These are phyloP conservation scores for Metellina segmentata DNA, from an alignment of 2,888 invertebrate species.

Conservation along the genomic window DNA sequence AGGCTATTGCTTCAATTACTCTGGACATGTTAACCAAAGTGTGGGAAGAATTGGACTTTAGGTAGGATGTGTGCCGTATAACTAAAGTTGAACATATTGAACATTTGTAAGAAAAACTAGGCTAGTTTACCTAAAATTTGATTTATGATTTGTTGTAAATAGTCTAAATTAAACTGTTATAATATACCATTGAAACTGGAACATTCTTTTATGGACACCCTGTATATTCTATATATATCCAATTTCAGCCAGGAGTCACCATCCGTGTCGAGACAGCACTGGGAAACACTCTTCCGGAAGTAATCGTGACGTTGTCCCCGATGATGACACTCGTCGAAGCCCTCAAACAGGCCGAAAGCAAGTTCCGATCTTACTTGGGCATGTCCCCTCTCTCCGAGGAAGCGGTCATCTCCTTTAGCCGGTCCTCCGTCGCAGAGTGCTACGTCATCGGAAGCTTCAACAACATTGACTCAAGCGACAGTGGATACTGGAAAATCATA, in stretches of 20 bases:
- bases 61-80: no score
- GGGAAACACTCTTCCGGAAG: constrained; percentile 49
- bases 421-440: constrained; percentile 40
- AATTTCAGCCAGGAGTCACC: constrained; percentile 67
- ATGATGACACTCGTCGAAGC: constrained; percentile 76
- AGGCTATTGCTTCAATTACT: no score
- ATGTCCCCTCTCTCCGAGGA: constrained; percentile 14
- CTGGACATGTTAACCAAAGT: no score
- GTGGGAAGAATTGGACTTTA: no score
- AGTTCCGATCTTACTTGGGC: constrained; percentile 44
- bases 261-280: constrained; percentile 58
- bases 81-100: no score
- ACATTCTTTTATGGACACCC: no score
- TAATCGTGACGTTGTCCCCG: constrained; percentile 66
- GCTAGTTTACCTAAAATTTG: no score
- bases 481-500: constrained; percentile 65
- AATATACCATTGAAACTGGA: no score
- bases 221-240: no score
- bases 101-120: no score
- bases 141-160: no score
- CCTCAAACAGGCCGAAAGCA: constrained; percentile 69
- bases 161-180: no score
- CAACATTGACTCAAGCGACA: constrained; percentile 20
- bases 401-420: constrained; percentile 61
- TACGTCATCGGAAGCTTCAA: constrained; percentile 59